Evolutionary conservation across 2,113 vertebrate genomes (phyloP).

Genomic region (Chlamydotis undulata): DNA sequence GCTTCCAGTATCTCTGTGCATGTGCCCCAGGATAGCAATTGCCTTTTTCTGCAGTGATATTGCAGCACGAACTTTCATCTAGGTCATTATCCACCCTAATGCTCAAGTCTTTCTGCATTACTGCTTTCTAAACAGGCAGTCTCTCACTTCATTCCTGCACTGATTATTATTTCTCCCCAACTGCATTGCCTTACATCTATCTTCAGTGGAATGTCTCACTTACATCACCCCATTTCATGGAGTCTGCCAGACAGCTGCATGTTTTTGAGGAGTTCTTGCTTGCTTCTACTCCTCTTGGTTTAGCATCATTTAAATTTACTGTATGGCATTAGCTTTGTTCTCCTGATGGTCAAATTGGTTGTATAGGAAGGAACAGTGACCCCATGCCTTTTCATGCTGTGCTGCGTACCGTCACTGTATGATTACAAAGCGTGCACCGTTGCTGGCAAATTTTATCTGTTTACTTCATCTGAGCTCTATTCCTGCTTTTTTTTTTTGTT

Average conservation of each 20-base stretch:
- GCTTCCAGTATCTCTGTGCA: conserved; percentile 46
- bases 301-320: background rate
- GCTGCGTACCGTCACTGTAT: background rate
- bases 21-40: conserved; percentile 53
- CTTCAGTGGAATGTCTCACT: conserved; percentile 49
- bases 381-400: background rate
- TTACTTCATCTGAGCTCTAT: background rate
- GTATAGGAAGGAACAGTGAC: background rate
- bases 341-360: background rate
- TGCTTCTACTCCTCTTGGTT: background rate
- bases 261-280: conserved; percentile 27
- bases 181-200: conserved; percentile 46
- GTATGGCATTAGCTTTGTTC: background rate
- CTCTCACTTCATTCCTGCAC: conserved; percentile 53
- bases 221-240: background rate
- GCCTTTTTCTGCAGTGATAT: conserved; percentile 52
- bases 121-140: conserved; percentile 63
- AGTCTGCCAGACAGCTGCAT: conserved; percentile 29
- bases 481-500: background rate
- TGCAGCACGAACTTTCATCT: conserved; percentile 55
- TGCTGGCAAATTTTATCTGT: background rate
- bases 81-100: conserved; percentile 59
- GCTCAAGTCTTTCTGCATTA: conserved; percentile 55
- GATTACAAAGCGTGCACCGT: background rate
- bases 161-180: conserved; percentile 62